These are phyloP conservation scores for Acrobasis suavella DNA, from an alignment of 2,888 invertebrate genomes.

Conservation along the genomic window DNA sequence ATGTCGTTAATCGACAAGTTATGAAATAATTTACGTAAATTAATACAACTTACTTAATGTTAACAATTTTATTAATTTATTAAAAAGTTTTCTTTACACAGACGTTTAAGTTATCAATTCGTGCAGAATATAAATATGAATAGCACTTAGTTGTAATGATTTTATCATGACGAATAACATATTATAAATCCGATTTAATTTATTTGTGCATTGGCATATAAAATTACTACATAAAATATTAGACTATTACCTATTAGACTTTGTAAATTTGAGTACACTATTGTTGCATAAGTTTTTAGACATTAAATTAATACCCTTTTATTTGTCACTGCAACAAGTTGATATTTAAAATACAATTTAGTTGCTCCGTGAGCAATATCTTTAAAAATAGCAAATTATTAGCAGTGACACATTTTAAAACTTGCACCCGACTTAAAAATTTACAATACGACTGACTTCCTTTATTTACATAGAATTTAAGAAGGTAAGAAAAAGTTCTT, in stretches of 20 bases:
- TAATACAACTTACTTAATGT: conserved; percentile 28
- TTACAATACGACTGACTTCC: conserved; percentile 9
- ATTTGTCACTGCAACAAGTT: conserved; percentile 72
- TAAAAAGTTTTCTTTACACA: not conserved
- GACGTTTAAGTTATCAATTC: not conserved
- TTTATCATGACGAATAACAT: not conserved
- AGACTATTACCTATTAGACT: too few relatives aligned
- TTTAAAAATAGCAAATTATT: conserved; percentile 71
- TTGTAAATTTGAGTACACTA: not conserved
- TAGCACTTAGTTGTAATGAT: not conserved
- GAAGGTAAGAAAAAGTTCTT: not conserved
- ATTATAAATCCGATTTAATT: not conserved
- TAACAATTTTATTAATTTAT: conserved; percentile 40
- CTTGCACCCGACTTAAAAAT: conserved; percentile 46
- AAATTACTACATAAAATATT: too few relatives aligned
- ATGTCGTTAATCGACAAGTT: not conserved
- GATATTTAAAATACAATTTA: conserved; percentile 50
- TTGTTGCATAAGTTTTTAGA: not conserved
- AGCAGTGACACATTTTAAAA: conserved; percentile 54
- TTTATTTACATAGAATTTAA: not conserved
- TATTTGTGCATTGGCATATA: too few relatives aligned
- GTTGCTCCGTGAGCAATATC: not conserved
- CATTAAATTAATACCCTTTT: conserved; percentile 53
- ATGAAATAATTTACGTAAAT: not conserved
- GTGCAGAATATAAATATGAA: not conserved